Percentiles rank a stretch among this genome's conserved stretches.
Conservation (phyloP, 2,113 vertebrate genomes). For the Pipa parva region DNA sequence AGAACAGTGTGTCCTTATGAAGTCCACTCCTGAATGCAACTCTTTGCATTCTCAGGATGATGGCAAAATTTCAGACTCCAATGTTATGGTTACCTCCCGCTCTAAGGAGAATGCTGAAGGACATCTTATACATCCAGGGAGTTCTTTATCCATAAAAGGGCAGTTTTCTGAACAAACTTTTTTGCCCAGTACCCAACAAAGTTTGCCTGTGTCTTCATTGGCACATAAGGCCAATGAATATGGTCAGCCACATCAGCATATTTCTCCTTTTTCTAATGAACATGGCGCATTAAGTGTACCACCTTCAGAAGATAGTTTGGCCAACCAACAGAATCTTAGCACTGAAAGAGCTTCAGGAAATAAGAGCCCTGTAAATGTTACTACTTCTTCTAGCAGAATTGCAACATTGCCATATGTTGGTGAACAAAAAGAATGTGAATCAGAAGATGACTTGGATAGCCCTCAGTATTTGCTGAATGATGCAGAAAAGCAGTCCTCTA, state of each 20-base stretch:
- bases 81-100: not conserved
- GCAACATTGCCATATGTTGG: not conserved
- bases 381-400: not conserved
- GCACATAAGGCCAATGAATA: too few species aligned
- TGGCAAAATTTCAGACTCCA: not conserved
- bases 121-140: not conserved
- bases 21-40: too few species aligned
- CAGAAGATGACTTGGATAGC: not conserved
- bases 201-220: not conserved
- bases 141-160: not conserved
- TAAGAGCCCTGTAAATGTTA: not conserved
- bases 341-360: not conserved
- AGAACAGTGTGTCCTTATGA: too few species aligned
- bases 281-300: too few species aligned
- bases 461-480: not conserved
- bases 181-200: not conserved
- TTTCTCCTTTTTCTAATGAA: too few species aligned
- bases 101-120: not conserved
- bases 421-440: not conserved
- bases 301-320: too few species aligned
- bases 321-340: not conserved
- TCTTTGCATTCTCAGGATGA: too few species aligned
- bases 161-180: not conserved
- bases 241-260: too few species aligned
- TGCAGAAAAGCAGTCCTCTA: conserved; percentile 13